These are phyloP conservation scores for Opisthograptis luteolata DNA, from an alignment of 2,888 invertebrate species.

Conservation along the genomic window DNA sequence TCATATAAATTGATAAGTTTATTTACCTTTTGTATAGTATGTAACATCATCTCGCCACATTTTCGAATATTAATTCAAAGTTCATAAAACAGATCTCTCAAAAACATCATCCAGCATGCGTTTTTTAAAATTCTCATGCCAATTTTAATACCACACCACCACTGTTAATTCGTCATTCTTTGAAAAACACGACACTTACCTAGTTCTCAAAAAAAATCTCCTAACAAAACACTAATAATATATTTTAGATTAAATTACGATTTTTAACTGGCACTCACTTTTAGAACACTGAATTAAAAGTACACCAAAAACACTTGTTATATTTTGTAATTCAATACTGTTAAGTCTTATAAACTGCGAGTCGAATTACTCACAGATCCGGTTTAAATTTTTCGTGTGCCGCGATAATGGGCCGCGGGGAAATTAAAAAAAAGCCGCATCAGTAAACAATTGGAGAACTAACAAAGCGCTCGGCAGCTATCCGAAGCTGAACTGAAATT, in stretches of 20 bases:
- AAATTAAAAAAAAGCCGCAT: constrained; percentile 70
- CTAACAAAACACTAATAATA: constrained; percentile 44
- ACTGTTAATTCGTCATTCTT: constrained; percentile 65
- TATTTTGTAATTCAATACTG: constrained; percentile 55
- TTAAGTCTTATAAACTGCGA: constrained; percentile 42
- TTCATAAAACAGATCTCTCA: constrained; percentile 21
- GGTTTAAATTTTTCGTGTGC: constrained; percentile 49
- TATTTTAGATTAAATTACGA: constrained; percentile 38
- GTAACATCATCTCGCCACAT: constrained; percentile 31
- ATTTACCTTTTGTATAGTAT: constrained; percentile 33
- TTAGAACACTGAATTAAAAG: constrained; percentile 39
- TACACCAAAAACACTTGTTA: constrained; percentile 44
- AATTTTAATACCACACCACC: constrained; percentile 75
- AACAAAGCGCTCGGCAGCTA: constrained; percentile 83
- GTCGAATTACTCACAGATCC: constrained; percentile 47
- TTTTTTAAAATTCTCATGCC: constrained; percentile 66
- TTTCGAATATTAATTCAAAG: constrained; percentile 22
- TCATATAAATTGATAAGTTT: constrained; percentile 3
- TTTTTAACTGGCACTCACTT: constrained; percentile 43
- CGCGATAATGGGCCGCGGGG: constrained; percentile 51
- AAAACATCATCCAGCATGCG: constrained; percentile 69
- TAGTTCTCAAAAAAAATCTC: constrained; percentile 52
- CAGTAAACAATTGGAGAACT: constrained; percentile 78
- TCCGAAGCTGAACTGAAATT: constrained; percentile 84
- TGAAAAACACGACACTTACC: constrained; percentile 75